Evolutionary conservation across 1,140 invertebrate species (phyloP), one percentile per base, ranked within the genome.

Genomic region (Ptiloglossa arizonensis): DNA sequence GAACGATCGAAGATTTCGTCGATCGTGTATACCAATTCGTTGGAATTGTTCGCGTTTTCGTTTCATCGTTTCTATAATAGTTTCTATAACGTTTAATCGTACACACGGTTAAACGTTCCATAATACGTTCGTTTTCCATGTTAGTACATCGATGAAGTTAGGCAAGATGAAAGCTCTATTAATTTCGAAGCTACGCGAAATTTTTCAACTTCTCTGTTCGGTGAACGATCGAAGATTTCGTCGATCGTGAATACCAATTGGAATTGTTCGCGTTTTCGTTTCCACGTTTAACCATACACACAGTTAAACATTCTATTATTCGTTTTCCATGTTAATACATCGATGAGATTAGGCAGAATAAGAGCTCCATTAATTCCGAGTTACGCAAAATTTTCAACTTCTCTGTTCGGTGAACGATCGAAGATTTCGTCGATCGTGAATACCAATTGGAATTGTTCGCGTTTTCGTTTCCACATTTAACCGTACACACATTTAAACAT

Each of bases 361-460:
- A 38, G 22, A 46, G 11, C 41, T 35, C 41, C 64, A 29, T 56
- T 66, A 75, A 57, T 29, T 41, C 35, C 27, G 19, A 57, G 44
- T 3, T 15, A 6, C 73, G 13, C 17, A 6, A 29, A 4, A 48
- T 41, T 19, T 32, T 59, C 29, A 22, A 52, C 24, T 24, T 13
- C 44, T 38, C 63, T n/a, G n/a, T 46, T 41, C 15, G 17, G 15
- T n/a, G 46, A 15, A 0, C 29, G 32, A 5, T 44, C 38, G 17
- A 50, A 2, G 48, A 3, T n/a, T n/a, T n/a, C n/a, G n/a, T n/a
- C n/a, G n/a, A n/a, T n/a, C n/a, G n/a, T n/a, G n/a, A n/a, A n/a
- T n/a, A n/a, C n/a, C n/a, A n/a, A n/a, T n/a, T n/a, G 48, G 48
- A 50, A n/a, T 50, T 50, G 1, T n/a, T 50, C 5, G 6, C 19